Evolutionary conservation across 2,113 vertebrate species (phyloP).

Genomic region (Bubo scandiacus): DNA sequence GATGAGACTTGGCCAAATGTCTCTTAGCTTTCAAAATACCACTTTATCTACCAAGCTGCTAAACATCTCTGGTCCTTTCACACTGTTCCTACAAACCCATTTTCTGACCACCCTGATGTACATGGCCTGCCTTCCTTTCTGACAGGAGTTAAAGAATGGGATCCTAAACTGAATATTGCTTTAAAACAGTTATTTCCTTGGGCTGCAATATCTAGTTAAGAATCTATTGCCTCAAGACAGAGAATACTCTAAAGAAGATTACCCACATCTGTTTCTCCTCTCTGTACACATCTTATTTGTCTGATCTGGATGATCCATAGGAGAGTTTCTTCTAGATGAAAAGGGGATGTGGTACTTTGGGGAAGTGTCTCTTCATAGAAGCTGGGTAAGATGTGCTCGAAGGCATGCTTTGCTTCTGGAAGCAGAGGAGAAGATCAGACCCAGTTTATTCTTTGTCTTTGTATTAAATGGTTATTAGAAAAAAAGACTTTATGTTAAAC

Average conservation of each 20-base stretch:
- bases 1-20: background rate
- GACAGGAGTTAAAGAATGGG: background rate
- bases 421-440: background rate
- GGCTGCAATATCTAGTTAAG: background rate
- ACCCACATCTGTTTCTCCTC: background rate
- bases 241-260: background rate
- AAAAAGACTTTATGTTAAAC: background rate
- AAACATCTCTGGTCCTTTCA: background rate
- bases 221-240: background rate
- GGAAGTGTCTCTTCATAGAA: background rate
- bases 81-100: background rate
- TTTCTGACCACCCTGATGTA: background rate
- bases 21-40: background rate
- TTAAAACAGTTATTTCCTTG: background rate
- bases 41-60: background rate
- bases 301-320: background rate
- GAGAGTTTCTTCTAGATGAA: background rate
- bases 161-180: background rate
- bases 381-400: background rate
- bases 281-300: background rate
- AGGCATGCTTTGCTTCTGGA: background rate
- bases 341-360: fast-evolving
- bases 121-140: background rate
- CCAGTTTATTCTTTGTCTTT: background rate
- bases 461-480: background rate